Evolutionary conservation across 2,888 invertebrate species (phyloP).

Genomic region (Petrolisthes manimaculis): DNA sequence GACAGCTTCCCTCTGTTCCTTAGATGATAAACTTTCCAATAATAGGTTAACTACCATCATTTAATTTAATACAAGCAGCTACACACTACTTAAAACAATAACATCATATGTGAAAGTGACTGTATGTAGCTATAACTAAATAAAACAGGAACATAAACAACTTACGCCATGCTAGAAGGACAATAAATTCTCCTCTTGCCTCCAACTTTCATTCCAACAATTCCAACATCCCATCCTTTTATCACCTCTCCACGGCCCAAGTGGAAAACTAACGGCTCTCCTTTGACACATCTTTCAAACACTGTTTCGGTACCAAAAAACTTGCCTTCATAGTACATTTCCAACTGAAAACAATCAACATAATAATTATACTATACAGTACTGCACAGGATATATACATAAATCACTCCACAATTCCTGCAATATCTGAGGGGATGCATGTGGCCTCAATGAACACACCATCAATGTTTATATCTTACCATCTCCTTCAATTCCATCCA

Average conservation of each 20-base stretch:
- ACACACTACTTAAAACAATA: no score
- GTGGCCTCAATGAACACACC: no score
- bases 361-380: background rate
- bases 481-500: no score
- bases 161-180: slow-evolving; percentile 89
- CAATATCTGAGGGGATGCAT: background rate
- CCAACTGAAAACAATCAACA: slow-evolving; percentile 69
- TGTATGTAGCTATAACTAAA: no score
- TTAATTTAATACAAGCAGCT: no score
- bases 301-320: slow-evolving; percentile 86
- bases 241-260: slow-evolving; percentile 89
- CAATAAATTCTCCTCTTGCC: slow-evolving; percentile 88
- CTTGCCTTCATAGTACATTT: slow-evolving; percentile 88
- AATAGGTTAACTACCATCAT: no score
- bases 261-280: slow-evolving; percentile 87
- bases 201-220: slow-evolving; percentile 93
- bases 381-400: background rate
- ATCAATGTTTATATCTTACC: no score
- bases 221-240: slow-evolving; percentile 89
- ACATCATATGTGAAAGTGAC: no score
- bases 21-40: no score
- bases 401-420: background rate
- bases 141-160: background rate
- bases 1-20: no score
- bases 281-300: slow-evolving; percentile 83